These are phyloP conservation scores for Zoanthus solanderi DNA, from an alignment of 92 coral and sea anemone species.

Conservation along the genomic window DNA sequence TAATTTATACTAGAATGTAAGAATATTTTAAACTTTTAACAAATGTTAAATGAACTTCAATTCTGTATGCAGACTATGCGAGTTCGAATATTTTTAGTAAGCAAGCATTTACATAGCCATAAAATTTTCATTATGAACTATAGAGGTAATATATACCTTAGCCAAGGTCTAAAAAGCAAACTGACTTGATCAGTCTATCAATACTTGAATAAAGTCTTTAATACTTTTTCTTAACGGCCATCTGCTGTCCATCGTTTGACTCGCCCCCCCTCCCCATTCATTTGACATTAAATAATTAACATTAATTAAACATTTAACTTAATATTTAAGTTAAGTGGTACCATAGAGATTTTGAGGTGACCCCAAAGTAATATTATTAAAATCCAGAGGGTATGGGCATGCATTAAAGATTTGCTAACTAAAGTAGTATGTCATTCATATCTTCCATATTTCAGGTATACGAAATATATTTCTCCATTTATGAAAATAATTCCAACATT, in stretches of 20 bases:
- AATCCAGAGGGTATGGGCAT: background rate
- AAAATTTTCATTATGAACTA: too few relatives aligned
- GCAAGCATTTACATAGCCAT: too few relatives aligned
- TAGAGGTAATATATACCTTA: too few relatives aligned
- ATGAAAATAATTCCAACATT: background rate
- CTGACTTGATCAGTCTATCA: background rate
- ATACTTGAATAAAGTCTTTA: background rate
- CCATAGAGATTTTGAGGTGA: background rate
- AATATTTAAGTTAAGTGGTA: background rate
- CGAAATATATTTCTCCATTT: too few relatives aligned
- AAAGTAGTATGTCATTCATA: background rate
- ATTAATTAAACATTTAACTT: too few relatives aligned
- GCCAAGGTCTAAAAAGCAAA: background rate
- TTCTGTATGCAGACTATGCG: too few relatives aligned
- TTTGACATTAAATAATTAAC: too few relatives aligned
- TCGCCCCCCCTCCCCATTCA: background rate
- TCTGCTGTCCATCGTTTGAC: background rate
- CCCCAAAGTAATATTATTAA: background rate
- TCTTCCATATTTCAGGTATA: conserved; percentile 16
- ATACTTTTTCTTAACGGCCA: background rate
- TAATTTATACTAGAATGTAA: too few relatives aligned
- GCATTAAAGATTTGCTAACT: background rate
- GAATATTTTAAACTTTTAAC: too few relatives aligned
- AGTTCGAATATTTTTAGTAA: too few relatives aligned
- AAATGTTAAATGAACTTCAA: too few relatives aligned